phyloP scores from a whole-genome alignment of 2,888 invertebrate genomes.

The Andrena bicolor region DNA sequence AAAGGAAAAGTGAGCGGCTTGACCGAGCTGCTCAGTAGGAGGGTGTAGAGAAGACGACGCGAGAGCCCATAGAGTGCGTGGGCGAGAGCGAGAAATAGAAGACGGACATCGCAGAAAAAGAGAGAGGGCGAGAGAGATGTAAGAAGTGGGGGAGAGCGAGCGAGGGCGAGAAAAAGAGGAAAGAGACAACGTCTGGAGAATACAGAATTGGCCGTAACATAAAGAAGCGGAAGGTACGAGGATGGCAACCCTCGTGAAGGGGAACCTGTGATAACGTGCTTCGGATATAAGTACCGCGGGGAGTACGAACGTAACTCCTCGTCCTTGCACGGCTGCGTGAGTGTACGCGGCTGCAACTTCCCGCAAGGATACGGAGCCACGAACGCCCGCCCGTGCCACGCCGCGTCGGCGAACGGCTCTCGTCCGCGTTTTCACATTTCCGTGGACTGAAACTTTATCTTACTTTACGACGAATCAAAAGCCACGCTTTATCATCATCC shows the following conservation, averaged over 20 bases:
- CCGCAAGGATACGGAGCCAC: constrained; percentile 34
- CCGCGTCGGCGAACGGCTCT: background rate
- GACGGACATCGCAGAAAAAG: background rate
- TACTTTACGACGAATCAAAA: constrained; percentile 55
- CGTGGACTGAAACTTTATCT: constrained; percentile 54
- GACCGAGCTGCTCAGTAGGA: constrained; percentile 27
- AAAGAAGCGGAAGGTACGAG: constrained; percentile 70
- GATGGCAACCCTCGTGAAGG: constrained; percentile 65
- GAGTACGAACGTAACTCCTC: constrained; percentile 55
- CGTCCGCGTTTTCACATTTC: constrained; percentile 49
- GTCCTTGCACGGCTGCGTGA: constrained; percentile 57
- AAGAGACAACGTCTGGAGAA: constrained; percentile 68
- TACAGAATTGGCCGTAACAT: constrained; percentile 74
- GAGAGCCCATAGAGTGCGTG: constrained; percentile 18
- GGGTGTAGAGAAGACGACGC: constrained; percentile 8
- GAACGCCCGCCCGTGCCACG: background rate
- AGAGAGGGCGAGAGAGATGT: constrained; percentile 11
- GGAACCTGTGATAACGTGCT: constrained; percentile 70
- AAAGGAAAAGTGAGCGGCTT: constrained; percentile 59
- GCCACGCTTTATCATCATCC: constrained; percentile 51
- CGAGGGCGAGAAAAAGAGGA: constrained; percentile 40
- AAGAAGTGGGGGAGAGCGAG: constrained; percentile 15
- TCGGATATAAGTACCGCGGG: constrained; percentile 64
- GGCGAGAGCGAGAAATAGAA: constrained; percentile 29
- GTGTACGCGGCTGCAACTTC: constrained; percentile 46